phyloP scores from a whole-genome alignment of 1,140 invertebrate genomes.

The Yoshiicerus persimilis region DNA sequence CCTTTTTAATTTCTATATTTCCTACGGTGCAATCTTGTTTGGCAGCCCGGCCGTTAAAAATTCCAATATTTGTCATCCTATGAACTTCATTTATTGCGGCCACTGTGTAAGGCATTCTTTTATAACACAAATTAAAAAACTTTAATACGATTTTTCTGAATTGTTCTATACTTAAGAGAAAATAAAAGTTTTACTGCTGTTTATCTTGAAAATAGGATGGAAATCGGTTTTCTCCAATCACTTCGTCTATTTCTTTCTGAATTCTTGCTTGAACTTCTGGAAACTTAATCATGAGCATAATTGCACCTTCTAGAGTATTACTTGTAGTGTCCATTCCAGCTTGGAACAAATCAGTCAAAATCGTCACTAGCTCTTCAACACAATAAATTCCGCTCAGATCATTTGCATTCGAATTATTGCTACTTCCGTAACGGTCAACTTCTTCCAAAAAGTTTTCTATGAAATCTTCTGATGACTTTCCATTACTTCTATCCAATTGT shows the following conservation, averaged over 20 bases:
- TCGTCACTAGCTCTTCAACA: constrained; percentile 31
- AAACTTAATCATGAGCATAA: background rate
- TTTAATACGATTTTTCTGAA: background rate
- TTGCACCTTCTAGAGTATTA: constrained; percentile 69
- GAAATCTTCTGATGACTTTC: constrained; percentile 22
- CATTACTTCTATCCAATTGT: background rate
- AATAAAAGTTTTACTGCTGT: constrained; percentile 26
- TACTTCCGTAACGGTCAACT: constrained; percentile 27
- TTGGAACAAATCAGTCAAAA: constrained; percentile 54
- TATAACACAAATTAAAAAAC: background rate
- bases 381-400: background rate
- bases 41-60: background rate
- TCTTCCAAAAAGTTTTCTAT: constrained; percentile 37
- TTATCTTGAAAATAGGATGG: constrained; percentile 69
- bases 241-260: constrained; percentile 74
- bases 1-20: background rate
- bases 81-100: constrained; percentile 70
- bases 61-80: background rate
- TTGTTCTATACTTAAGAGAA: background rate
- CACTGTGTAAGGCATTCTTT: constrained; percentile 74
- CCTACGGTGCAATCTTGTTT: background rate
- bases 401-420: background rate
- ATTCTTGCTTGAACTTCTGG: constrained; percentile 72
- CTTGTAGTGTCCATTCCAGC: constrained; percentile 77
- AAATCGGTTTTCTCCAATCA: constrained; percentile 67